Evolutionary conservation across 2,888 invertebrate genomes (phyloP).

Genomic region (Incurvaria masculella): DNA sequence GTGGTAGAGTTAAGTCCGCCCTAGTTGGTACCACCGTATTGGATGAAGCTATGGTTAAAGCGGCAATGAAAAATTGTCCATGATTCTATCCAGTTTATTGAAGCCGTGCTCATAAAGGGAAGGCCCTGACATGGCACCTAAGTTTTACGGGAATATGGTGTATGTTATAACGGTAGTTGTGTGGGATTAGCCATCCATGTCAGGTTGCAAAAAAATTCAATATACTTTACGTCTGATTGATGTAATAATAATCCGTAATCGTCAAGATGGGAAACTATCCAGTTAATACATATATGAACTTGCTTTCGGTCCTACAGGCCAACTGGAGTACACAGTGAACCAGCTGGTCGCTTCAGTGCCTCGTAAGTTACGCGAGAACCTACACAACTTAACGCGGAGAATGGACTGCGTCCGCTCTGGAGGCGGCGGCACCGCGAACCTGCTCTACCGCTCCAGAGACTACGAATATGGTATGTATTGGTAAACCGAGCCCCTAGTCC

Average conservation of each 20-base stretch:
- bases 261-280: constrained; percentile 3
- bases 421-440: constrained; percentile 25
- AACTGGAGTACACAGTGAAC: constrained; percentile 44
- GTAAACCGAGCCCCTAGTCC: too few species aligned
- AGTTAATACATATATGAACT: not conserved
- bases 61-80: too few species aligned
- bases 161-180: too few species aligned
- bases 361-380: constrained; percentile 37
- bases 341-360: constrained; percentile 46
- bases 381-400: constrained; percentile 37
- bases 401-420: constrained; percentile 43
- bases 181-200: too few species aligned
- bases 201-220: not conserved
- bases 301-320: too few species aligned
- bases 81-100: too few species aligned
- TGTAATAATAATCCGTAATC: not conserved
- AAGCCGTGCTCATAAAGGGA: too few species aligned
- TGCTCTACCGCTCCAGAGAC: constrained; percentile 42
- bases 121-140: too few species aligned
- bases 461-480: constrained; percentile 41
- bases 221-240: not conserved
- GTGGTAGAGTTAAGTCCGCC: too few species aligned
- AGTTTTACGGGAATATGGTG: too few species aligned
- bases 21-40: too few species aligned
- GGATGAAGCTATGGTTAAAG: too few species aligned